Evolutionary conservation across 2,888 invertebrate species (phyloP).

Genomic region (Machimus rusticus): DNA sequence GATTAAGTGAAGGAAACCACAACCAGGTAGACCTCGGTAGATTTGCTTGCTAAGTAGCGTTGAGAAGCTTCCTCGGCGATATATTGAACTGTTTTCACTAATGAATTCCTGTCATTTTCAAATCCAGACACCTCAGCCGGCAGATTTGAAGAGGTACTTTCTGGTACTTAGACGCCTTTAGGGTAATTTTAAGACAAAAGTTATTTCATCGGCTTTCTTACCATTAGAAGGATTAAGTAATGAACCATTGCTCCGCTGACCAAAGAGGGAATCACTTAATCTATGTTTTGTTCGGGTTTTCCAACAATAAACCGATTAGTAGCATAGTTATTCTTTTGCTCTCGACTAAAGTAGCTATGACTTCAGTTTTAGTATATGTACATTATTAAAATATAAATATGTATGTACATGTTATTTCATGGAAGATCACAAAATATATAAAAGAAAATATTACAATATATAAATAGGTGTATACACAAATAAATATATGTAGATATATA

Average conservation of each 20-base stretch:
- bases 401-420: background rate
- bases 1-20: background rate
- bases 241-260: background rate
- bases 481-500: no score
- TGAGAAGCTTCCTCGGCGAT: background rate
- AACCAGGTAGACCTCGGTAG: background rate
- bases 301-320: background rate
- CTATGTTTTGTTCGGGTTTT: background rate
- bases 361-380: background rate
- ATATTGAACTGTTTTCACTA: background rate
- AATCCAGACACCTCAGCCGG: background rate
- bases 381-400: background rate
- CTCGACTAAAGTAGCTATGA: background rate
- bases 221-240: conserved; percentile 22
- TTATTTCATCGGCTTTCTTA: conserved; percentile 3
- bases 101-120: conserved; percentile 7
- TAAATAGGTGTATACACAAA: no score
- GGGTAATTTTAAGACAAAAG: conserved; percentile 17
- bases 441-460: background rate
- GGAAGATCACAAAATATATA: background rate
- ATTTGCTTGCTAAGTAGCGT: background rate
- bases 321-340: background rate
- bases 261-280: background rate
- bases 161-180: conserved; percentile 13
- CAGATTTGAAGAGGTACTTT: conserved; percentile 6